Evolutionary conservation across 2,113 vertebrate genomes (phyloP).

Genomic region (Catagonus wagneri): DNA sequence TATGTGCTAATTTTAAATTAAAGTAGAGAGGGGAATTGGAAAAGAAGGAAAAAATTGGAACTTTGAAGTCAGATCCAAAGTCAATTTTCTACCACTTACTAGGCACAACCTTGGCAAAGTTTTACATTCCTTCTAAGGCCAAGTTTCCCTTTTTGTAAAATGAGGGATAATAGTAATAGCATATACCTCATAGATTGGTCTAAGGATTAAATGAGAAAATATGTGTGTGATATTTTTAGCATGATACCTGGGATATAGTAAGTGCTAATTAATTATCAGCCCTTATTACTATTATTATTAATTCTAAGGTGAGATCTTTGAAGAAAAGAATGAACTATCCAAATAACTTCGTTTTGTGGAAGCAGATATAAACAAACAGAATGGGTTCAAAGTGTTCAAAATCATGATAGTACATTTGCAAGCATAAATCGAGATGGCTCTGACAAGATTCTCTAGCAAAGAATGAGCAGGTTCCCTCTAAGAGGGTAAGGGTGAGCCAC

Average conservation of each 20-base stretch:
- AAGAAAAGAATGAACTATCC: conserved; percentile 3
- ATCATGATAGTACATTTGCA: neutral
- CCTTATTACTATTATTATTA: neutral
- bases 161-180: neutral
- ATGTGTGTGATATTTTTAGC: neutral
- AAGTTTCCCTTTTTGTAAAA: neutral
- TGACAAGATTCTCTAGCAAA: neutral
- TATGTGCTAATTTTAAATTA: neutral
- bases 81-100: neutral
- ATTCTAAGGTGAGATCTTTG: neutral
- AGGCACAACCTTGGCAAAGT: neutral
- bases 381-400: neutral
- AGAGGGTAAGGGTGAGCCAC: neutral
- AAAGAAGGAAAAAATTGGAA: conserved; percentile 7
- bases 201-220: neutral
- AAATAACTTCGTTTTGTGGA: conserved; percentile 51
- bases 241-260: neutral
- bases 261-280: neutral
- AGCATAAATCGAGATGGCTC: neutral
- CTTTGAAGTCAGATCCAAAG: neutral
- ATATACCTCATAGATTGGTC: neutral
- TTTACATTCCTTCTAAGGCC: neutral
- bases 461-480: neutral
- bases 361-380: neutral
- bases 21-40: neutral